Conservation (phyloP, 2,888 invertebrate genomes). For the Glaucopsyche alexis region DNA sequence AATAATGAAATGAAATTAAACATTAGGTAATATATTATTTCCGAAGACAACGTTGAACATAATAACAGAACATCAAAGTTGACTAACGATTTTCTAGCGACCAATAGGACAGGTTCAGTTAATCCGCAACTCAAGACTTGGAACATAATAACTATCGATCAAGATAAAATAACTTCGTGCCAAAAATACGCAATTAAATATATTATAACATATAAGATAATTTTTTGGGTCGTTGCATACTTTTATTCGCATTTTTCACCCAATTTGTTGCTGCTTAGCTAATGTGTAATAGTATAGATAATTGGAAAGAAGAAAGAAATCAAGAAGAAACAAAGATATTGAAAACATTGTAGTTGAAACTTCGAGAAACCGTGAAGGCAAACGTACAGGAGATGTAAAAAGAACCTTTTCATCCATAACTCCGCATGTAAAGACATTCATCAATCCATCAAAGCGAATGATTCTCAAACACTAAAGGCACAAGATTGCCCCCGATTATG, state of each 20-base stretch:
- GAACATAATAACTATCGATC: background rate
- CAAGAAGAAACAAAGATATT: background rate
- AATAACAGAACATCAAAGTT: too few relatives aligned
- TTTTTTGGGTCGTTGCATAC: too few relatives aligned
- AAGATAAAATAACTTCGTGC: background rate
- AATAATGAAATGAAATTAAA: too few relatives aligned
- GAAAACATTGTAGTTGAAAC: background rate
- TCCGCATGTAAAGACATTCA: constrained; percentile 13
- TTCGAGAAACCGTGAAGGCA: background rate
- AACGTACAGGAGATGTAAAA: background rate
- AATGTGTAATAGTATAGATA: too few relatives aligned
- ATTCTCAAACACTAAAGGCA: constrained; percentile 40
- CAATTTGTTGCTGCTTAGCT: too few relatives aligned
- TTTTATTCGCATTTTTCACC: too few relatives aligned
- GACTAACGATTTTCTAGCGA: too few relatives aligned
- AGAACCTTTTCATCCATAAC: background rate
- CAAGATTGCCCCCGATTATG: constrained; percentile 60
- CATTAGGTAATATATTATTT: too few relatives aligned
- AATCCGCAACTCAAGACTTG: background rate
- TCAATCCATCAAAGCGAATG: constrained; percentile 35
- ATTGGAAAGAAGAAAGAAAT: too few relatives aligned
- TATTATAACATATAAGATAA: too few relatives aligned
- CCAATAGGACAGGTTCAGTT: too few relatives aligned
- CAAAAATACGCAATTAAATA: background rate
- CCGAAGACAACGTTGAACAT: too few relatives aligned